Conservation (phyloP, 2,113 vertebrate species). For the Chelonoidis abingdonii region DNA sequence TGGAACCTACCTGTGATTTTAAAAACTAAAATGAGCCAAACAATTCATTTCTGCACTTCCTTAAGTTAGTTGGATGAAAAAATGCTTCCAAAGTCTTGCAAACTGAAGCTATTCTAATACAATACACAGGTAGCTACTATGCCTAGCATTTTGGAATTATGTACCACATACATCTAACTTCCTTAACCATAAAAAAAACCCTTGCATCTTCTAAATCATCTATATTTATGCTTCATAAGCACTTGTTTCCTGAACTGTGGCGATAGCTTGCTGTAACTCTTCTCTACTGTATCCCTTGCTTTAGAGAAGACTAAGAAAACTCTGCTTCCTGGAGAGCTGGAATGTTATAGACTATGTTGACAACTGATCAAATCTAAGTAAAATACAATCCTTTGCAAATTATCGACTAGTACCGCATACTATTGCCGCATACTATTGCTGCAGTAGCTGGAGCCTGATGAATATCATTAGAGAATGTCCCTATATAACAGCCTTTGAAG, state of each 20-base stretch:
- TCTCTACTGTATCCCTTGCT: background rate
- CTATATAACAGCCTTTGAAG: conserved; percentile 62
- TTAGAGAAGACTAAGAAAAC: conserved; percentile 16
- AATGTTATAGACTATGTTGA: conserved; percentile 23
- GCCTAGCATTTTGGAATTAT: background rate
- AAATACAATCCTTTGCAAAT: conserved; percentile 49
- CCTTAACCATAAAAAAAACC: background rate
- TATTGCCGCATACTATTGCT: background rate
- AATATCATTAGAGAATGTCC: conserved; percentile 64
- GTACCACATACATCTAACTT: background rate
- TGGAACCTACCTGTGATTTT: background rate
- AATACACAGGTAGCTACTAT: background rate
- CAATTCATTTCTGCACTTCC: background rate
- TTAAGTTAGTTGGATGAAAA: background rate
- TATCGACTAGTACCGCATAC: background rate
- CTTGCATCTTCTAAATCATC: background rate
- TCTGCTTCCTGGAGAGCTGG: conserved; percentile 37
- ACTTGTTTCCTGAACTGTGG: conserved; percentile 11
- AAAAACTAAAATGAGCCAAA: background rate
- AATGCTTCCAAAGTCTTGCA: accelerated
- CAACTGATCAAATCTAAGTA: background rate
- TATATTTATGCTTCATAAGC: background rate
- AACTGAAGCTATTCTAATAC: background rate
- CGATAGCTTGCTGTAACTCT: background rate
- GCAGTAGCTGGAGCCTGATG: conserved; percentile 22